phyloP scores from a whole-genome alignment of 2,888 invertebrate species.

The Hirudinaria manillensis region DNA sequence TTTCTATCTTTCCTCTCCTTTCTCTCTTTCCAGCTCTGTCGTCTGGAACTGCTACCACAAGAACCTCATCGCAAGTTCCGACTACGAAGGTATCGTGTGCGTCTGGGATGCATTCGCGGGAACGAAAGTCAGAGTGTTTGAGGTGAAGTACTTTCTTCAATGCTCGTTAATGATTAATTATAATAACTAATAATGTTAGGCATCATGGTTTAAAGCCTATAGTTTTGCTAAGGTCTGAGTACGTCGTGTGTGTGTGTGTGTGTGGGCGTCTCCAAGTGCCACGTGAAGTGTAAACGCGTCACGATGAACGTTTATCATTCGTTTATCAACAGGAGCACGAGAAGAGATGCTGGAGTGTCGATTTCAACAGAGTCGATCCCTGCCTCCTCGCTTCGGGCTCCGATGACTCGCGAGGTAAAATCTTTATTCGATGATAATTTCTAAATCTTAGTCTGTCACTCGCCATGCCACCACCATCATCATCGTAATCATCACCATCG shows the following conservation, averaged over 20 bases:
- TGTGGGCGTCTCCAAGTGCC: neutral
- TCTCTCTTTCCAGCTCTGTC: constrained; percentile 65
- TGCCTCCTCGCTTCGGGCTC: constrained; percentile 82
- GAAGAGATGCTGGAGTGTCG: constrained; percentile 90
- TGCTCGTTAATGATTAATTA: neutral
- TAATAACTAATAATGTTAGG: neutral
- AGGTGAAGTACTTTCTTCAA: constrained; percentile 59
- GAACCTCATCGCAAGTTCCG: constrained; percentile 77
- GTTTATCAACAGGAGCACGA: constrained; percentile 66
- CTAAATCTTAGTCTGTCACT: neutral
- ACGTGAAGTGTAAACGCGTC: too few species aligned
- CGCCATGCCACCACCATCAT: neutral
- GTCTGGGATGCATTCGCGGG: constrained; percentile 83
- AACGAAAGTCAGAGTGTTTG: constrained; percentile 59
- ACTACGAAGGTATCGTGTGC: constrained; percentile 87
- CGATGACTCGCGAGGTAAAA: constrained; percentile 70
- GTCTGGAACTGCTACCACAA: constrained; percentile 90
- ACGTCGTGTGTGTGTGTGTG: neutral
- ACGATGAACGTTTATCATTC: too few species aligned
- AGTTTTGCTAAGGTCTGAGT: neutral
- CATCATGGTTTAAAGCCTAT: neutral
- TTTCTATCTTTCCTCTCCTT: too few species aligned
- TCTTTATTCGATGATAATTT: neutral
- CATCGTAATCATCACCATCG: too few species aligned
- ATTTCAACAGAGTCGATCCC: constrained; percentile 85